Percentiles rank a stretch among this genome's conserved stretches.
phyloP scores from a whole-genome alignment of 2,888 invertebrate genomes.

The Trissonchulus sp. region DNA sequence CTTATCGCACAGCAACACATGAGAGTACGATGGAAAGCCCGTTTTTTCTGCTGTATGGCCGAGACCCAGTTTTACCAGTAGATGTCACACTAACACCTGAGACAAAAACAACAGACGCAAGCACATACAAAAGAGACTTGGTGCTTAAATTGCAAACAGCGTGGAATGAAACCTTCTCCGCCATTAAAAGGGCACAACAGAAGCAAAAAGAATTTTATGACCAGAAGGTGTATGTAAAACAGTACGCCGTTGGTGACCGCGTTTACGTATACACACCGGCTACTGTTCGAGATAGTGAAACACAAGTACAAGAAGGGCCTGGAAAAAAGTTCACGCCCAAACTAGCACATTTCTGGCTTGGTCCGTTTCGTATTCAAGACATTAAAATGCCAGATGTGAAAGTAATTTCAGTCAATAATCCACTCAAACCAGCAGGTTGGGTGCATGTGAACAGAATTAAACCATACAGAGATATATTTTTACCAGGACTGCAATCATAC shows the following conservation, averaged over 20 bases:
- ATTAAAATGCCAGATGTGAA: background rate
- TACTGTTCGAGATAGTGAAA: background rate
- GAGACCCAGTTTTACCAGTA: background rate
- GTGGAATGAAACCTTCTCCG: background rate
- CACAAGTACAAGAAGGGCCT: background rate
- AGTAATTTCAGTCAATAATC: background rate
- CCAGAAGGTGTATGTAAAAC: background rate
- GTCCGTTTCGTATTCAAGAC: background rate
- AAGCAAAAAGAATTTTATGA: background rate
- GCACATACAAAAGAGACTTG: background rate
- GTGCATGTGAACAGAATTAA: background rate
- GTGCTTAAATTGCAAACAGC: background rate
- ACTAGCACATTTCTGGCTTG: background rate
- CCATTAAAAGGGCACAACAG: background rate
- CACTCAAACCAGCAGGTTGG: background rate
- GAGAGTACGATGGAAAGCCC: background rate
- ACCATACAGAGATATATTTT: background rate
- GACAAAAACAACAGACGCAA: background rate
- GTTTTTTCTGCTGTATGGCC: background rate
- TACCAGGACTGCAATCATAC: too few relatives aligned
- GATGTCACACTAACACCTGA: background rate
- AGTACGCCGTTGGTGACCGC: background rate
- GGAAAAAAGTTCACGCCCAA: background rate
- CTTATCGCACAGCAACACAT: slow-evolving; percentile 36
- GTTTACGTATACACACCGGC: background rate